A percentile compares a stretch with the other conserved stretches of the same genome.
These are phyloP conservation scores for Notothenia rossii DNA, from an alignment of 2,113 vertebrate genomes.

Conservation along the genomic window DNA sequence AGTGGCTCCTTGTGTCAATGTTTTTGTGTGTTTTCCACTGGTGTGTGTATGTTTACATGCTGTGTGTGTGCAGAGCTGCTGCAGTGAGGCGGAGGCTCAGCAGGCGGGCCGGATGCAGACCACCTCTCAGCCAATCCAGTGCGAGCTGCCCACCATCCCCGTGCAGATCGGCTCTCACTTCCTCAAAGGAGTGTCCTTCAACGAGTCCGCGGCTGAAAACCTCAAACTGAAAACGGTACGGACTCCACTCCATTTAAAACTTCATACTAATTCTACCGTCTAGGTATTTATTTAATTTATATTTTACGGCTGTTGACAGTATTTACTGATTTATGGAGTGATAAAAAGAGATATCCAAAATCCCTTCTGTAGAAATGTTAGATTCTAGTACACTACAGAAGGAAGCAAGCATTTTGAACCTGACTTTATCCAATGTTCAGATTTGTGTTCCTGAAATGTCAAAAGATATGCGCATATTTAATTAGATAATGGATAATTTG, in stretches of 20 bases:
- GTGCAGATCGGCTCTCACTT: constrained; percentile 97
- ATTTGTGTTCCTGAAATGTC: no score
- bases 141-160: constrained; percentile 96
- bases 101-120: constrained; percentile 96
- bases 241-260: no score
- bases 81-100: constrained; percentile 96
- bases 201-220: constrained; percentile 96
- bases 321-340: no score
- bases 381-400: no score
- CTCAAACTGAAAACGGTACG: constrained; percentile 97
- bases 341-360: no score
- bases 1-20: background rate
- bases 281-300: no score
- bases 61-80: constrained; percentile 89
- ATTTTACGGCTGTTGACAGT: no score
- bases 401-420: no score
- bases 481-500: no score
- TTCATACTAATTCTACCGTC: background rate
- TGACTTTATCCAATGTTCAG: no score
- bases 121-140: constrained; percentile 95
- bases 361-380: no score
- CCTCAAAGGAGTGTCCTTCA: constrained; percentile 97
- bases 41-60: constrained; percentile 9
- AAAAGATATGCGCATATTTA: no score
- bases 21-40: background rate